These are phyloP conservation scores for Mobula birostris DNA, from an alignment of 2,113 vertebrate genomes.

Conservation along the genomic window DNA sequence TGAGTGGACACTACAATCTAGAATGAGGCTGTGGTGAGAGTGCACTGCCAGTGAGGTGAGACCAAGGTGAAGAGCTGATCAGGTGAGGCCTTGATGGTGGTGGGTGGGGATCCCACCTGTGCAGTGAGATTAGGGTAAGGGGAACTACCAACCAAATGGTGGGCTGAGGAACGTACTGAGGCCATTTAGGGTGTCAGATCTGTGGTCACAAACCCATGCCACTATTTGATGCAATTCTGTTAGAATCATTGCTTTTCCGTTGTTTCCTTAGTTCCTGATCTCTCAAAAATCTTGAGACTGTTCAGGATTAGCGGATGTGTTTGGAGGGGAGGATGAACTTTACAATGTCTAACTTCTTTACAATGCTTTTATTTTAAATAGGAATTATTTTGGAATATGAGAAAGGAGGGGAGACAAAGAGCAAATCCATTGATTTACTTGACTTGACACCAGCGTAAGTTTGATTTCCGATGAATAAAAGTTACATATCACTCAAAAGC, in stretches of 20 bases:
- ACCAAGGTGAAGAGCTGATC: no score
- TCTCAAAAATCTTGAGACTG: not conserved
- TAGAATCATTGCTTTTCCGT: not conserved
- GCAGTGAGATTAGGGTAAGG: no score
- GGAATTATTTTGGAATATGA: conserved; percentile 87
- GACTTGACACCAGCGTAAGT: conserved; percentile 73
- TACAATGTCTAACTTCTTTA: not conserved
- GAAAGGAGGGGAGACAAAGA: conserved; percentile 63
- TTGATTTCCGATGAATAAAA: not conserved
- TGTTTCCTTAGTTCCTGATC: not conserved
- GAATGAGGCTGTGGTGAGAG: not conserved
- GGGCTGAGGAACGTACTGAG: not conserved
- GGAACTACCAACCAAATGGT: not conserved
- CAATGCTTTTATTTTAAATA: conserved; percentile 44
- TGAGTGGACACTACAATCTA: not conserved
- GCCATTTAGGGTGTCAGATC: not conserved
- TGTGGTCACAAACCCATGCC: not conserved
- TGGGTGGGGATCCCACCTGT: no score
- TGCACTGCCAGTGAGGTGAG: no score
- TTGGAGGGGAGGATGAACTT: not conserved
- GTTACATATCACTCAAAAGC: not conserved
- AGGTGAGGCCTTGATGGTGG: no score
- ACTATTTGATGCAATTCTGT: not conserved
- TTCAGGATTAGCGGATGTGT: not conserved
- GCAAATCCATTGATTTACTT: conserved; percentile 81